A percentile compares a stretch with the other conserved stretches of the same genome.
phyloP scores from a whole-genome alignment of 1,140 invertebrate species.

The Triops cancriformis region DNA sequence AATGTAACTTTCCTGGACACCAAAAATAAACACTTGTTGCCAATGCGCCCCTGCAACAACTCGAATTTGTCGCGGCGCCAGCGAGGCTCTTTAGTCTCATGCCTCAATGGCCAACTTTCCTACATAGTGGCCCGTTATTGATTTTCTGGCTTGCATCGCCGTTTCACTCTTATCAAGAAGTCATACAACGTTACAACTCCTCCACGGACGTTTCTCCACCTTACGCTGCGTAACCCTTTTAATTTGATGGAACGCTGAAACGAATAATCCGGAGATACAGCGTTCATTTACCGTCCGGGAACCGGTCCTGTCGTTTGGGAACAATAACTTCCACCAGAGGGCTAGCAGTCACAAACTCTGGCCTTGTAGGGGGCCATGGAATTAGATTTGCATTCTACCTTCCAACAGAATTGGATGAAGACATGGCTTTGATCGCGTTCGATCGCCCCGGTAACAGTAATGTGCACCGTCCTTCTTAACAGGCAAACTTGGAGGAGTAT shows the following conservation, averaged over 20 bases:
- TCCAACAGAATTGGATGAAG: too few relatives aligned
- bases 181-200: neutral
- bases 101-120: conserved; percentile 3
- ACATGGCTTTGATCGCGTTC: neutral
- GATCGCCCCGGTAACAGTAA: neutral
- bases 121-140: neutral
- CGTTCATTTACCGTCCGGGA: too few relatives aligned
- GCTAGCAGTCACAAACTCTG: too few relatives aligned
- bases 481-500: neutral
- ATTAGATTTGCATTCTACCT: too few relatives aligned
- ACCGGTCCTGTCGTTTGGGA: too few relatives aligned
- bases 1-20: neutral
- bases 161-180: neutral
- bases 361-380: neutral
- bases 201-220: neutral
- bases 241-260: neutral
- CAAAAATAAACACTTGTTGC: conserved; percentile 9
- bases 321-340: too few relatives aligned
- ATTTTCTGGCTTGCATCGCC: neutral
- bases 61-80: neutral
- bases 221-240: neutral
- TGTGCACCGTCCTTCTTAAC: neutral
- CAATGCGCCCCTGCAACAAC: neutral
- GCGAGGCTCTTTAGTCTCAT: neutral
- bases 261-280: neutral